phyloP scores from a whole-genome alignment of 2,797 vertebrate species.

The Enteromius unitaeniatus region DNA sequence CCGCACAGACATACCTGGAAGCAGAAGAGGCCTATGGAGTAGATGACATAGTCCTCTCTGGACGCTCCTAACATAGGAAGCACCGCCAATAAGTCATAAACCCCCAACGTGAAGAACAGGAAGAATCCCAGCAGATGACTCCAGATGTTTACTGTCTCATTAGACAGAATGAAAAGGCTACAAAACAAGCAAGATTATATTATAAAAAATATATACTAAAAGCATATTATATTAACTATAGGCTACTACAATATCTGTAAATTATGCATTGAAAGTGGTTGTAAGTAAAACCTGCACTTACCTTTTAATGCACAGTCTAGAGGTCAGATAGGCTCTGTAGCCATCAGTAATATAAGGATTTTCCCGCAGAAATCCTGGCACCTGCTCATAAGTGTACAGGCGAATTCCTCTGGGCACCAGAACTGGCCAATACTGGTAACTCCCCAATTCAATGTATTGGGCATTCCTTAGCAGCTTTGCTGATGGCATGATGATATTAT shows the following conservation, averaged over 20 bases:
- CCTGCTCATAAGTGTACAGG: constrained; percentile 95
- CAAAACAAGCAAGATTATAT: constrained; percentile 17
- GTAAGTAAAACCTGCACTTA: constrained; percentile 61
- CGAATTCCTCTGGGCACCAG: constrained; percentile 91
- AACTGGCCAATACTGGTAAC: constrained; percentile 96
- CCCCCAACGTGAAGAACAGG: constrained; percentile 89
- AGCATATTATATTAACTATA: background rate
- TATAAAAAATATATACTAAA: background rate
- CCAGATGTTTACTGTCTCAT: constrained; percentile 96
- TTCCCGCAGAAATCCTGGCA: constrained; percentile 90
- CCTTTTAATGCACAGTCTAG: constrained; percentile 94
- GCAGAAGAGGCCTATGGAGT: constrained; percentile 93
- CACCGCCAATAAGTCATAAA: constrained; percentile 90
- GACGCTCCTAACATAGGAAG: constrained; percentile 87
- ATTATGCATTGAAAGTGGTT: background rate
- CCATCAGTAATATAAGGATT: constrained; percentile 98
- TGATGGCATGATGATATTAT: constrained; percentile 74
- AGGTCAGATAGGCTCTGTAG: constrained; percentile 94
- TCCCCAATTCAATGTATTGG: constrained; percentile 93
- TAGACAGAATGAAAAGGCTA: constrained; percentile 95
- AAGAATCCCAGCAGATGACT: constrained; percentile 94
- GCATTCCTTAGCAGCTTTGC: constrained; percentile 83
- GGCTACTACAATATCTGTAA: background rate
- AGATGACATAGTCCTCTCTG: constrained; percentile 95
- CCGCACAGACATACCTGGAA: constrained; percentile 83